phyloP scores from a whole-genome alignment of 2,888 invertebrate genomes.

The Plebejus melissa region DNA sequence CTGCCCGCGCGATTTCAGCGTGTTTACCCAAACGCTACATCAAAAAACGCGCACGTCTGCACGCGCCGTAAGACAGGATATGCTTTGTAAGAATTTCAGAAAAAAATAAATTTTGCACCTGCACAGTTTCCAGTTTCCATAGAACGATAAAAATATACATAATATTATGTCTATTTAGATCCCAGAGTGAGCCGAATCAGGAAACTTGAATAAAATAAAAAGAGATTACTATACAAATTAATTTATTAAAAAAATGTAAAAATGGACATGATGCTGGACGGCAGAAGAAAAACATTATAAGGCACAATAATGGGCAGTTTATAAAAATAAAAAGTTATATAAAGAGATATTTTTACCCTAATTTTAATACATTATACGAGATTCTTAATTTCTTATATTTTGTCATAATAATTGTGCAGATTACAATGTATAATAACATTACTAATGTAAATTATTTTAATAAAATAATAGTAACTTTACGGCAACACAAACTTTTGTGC shows the following conservation, averaged over 20 bases:
- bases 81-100: no score
- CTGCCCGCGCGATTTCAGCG: no score
- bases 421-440: not conserved
- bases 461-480: not conserved
- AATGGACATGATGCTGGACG: conserved; percentile 7
- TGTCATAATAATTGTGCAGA: not conserved
- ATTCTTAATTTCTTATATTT: not conserved
- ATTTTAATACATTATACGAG: not conserved
- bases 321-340: not conserved
- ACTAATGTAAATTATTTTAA: not conserved
- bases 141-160: no score
- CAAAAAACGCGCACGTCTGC: no score
- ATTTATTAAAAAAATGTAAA: conserved; percentile 22
- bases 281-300: not conserved
- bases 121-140: no score
- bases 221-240: not conserved
- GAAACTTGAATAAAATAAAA: not conserved
- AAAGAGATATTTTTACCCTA: not conserved
- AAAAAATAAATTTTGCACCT: no score
- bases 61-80: no score
- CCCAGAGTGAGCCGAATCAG: not conserved
- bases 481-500: not conserved
- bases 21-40: no score
- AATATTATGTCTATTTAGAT: not conserved
- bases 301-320: conserved; percentile 13